These are phyloP conservation scores for Oreochromis spilurus DNA, from an alignment of 2,113 vertebrate genomes.

Conservation along the genomic window DNA sequence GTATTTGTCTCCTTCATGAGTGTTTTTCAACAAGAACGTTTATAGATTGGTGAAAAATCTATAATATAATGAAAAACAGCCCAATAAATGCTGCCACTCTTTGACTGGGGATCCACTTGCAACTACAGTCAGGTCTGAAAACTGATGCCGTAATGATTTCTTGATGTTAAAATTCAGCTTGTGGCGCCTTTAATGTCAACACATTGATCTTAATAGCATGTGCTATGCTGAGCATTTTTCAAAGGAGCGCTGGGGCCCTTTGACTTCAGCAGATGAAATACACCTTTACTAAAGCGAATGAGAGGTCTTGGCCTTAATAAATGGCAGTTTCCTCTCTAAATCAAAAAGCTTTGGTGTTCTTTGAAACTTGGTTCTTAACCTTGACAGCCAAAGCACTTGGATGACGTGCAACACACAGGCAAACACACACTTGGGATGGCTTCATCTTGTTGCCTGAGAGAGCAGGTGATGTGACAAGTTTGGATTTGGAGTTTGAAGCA, in stretches of 20 bases:
- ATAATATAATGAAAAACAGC: not conserved
- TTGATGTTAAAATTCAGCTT: not conserved
- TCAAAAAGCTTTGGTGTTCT: conserved; percentile 7
- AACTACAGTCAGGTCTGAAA: not conserved
- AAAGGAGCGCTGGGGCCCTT: not conserved
- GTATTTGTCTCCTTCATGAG: not conserved
- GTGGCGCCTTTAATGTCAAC: not conserved
- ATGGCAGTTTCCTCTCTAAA: conserved; percentile 14
- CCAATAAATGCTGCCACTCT: not conserved
- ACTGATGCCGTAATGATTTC: not conserved
- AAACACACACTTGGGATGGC: not conserved
- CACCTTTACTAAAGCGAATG: not conserved
- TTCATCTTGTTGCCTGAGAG: not conserved
- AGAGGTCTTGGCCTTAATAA: conserved; percentile 16
- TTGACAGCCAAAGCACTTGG: not conserved
- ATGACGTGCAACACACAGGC: not conserved
- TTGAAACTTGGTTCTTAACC: not conserved
- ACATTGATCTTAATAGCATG: not conserved
- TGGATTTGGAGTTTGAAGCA: not conserved
- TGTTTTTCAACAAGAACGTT: not conserved
- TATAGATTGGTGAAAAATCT: not conserved
- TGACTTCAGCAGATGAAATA: not conserved
- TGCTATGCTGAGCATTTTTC: not conserved
- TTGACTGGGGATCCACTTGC: not conserved
- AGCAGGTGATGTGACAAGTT: not conserved